Evolutionary conservation across 1,140 invertebrate species (phyloP), one percentile per base, ranked within the genome.

Genomic region (Galleria mellonella): DNA sequence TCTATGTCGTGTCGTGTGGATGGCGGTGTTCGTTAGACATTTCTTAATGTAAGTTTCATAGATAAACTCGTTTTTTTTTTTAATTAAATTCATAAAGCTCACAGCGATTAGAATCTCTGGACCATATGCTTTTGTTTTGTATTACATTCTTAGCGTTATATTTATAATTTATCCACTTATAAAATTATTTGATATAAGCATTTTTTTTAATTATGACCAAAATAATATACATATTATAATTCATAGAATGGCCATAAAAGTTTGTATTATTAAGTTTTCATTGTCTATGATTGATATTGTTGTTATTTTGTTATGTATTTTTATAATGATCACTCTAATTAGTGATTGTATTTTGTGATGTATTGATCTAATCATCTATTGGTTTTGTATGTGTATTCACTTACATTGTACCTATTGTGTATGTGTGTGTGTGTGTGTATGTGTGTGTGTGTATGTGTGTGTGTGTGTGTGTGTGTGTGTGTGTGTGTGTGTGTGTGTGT

Each of bases 1-100:
- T 60, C 42, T 53, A 48, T 60, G 74, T 78, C 70, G 70, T 83
- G 75, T 83, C 73, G 72, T 77, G 66, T 73, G 70, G 72, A 75
- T 82, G 74, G 74, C 45, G 15, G 42, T 23, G 17, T 58, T 40
- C 39, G 35, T 54, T 51, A 47, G 28, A 47, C 12, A 28, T 48
- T 44, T 36, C 11, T 53, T 27, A 33, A 9, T 46, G 15, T 27
- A 9, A 4, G 28, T 38, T 32, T 13, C 17, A 9, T 17, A 9
- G 29, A 12, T 46, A 38, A 14, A 39, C 10, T 28, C 27, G 36
- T 42, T 51, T 54, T 54, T 39, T 40, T 42, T 14, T 28, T 40
- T 32, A 4, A 17, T 40, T 32, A 4, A 17, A 32, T 40, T 52
- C 33, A 43, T 56, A 39, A 60, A 46, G 38, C 35, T 52, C 43